Evolutionary conservation across 2,113 vertebrate genomes (phyloP).

Genomic region (Bubalus kerabau): DNA sequence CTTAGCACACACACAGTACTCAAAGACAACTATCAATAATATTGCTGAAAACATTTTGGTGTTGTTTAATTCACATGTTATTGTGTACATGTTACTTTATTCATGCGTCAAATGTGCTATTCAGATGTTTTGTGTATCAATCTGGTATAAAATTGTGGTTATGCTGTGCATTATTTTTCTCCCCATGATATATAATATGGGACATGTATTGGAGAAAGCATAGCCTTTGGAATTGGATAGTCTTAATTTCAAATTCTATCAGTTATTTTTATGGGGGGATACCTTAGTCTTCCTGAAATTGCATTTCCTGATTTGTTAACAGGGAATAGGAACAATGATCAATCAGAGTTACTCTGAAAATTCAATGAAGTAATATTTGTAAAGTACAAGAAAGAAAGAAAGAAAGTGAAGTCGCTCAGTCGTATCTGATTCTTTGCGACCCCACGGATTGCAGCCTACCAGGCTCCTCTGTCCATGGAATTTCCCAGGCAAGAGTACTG

Average conservation of each 20-base stretch:
- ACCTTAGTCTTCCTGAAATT: background rate
- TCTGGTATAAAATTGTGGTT: background rate
- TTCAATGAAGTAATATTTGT: background rate
- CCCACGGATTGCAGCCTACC: background rate
- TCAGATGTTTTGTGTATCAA: background rate
- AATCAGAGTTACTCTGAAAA: background rate
- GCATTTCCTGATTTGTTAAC: background rate
- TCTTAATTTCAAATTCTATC: background rate
- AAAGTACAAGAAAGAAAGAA: background rate
- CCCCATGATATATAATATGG: background rate
- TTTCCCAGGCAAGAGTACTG: background rate
- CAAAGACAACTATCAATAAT: background rate
- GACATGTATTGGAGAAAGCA: background rate
- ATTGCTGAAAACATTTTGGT: background rate
- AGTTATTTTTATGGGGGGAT: background rate
- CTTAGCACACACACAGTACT: background rate
- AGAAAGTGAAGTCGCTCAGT: background rate
- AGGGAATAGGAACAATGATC: background rate
- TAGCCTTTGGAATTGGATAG: background rate
- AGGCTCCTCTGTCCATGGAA: background rate
- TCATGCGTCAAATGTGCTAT: background rate
- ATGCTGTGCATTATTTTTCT: background rate
- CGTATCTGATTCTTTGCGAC: fast-evolving
- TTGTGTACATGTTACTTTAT: background rate
- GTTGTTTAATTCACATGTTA: background rate